Conservation (phyloP, 2,113 vertebrate species). For the Peromyscus maniculatus region DNA sequence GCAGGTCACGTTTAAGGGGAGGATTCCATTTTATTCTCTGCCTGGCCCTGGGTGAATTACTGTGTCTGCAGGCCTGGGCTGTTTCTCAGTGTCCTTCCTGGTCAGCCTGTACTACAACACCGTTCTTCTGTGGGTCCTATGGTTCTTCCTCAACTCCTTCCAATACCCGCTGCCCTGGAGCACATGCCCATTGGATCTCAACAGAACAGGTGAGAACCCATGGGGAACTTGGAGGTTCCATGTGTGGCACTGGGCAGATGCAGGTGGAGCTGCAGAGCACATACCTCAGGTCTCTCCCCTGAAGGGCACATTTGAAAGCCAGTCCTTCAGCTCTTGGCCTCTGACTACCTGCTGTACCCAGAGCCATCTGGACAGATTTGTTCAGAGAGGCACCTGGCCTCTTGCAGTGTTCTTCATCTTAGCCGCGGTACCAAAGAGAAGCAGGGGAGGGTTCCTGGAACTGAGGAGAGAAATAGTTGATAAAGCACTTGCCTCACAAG, state of each 20-base stretch:
- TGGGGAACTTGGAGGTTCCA: not conserved
- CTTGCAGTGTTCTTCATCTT: not conserved
- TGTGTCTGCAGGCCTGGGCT: conserved; percentile 85
- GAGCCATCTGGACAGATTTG: not conserved
- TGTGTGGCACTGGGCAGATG: too few species aligned
- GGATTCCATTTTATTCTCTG: not conserved
- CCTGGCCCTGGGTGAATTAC: not conserved
- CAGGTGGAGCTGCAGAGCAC: too few species aligned
- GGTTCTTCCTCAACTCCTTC: conserved; percentile 95
- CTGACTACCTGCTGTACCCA: accelerated
- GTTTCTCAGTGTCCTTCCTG: conserved; percentile 88
- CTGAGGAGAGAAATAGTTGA: not conserved
- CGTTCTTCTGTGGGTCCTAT: conserved; percentile 93
- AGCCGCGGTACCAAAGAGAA: not conserved
- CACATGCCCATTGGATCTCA: conserved; percentile 88
- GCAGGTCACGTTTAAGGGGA: accelerated
- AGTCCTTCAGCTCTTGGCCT: not conserved
- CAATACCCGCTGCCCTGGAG: conserved; percentile 93
- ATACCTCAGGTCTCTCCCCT: too few species aligned
- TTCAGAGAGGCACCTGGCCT: not conserved
- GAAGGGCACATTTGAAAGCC: not conserved
- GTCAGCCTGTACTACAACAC: conserved; percentile 93
- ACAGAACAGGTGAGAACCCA: conserved; percentile 89
- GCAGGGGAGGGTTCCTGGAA: not conserved
- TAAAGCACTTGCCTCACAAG: too few species aligned